Percentiles rank a stretch among this genome's conserved stretches.
These are phyloP conservation scores for Tetraneura akinire DNA, from an alignment of 1,140 invertebrate species.

Conservation along the genomic window DNA sequence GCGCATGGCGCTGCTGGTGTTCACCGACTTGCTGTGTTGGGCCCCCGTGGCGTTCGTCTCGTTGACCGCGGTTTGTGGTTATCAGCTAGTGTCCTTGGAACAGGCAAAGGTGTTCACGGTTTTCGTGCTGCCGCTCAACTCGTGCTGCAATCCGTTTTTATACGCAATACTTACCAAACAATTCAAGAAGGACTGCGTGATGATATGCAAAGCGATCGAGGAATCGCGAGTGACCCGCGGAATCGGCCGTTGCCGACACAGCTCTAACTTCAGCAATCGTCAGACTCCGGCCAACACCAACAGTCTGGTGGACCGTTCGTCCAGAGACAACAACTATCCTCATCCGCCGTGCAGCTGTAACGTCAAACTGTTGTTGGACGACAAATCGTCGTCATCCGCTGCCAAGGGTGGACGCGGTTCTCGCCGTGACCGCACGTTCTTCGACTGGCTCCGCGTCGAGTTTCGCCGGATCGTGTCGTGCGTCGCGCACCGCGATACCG, in stretches of 20 bases:
- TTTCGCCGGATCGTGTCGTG: constrained; percentile 58
- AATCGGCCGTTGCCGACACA: constrained; percentile 81
- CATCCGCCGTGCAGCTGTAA: constrained; percentile 71
- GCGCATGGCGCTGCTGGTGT: constrained; percentile 93
- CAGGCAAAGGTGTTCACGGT: constrained; percentile 97
- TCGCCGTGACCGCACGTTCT: constrained; percentile 53
- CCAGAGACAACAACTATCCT: constrained; percentile 68
- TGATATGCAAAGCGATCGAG: constrained; percentile 92
- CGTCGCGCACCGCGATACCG: constrained; percentile 56
- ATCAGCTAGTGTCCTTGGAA: constrained; percentile 87
- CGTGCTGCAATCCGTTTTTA: constrained; percentile 94
- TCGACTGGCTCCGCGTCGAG: constrained; percentile 62
- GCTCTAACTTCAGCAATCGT: constrained; percentile 85
- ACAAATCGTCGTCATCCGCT: constrained; percentile 54
- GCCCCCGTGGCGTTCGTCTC: constrained; percentile 97
- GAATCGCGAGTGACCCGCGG: constrained; percentile 85
- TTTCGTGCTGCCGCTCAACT: constrained; percentile 91
- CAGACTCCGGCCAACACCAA: constrained; percentile 87
- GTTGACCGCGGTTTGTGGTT: constrained; percentile 85
- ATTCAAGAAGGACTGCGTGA: constrained; percentile 96
- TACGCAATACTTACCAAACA: constrained; percentile 97
- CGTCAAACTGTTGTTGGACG: constrained; percentile 64
- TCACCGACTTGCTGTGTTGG: constrained; percentile 98
- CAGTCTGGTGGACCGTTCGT: constrained; percentile 77
- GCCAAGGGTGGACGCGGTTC: constrained; percentile 49